phyloP scores from a whole-genome alignment of 2,888 invertebrate genomes.

The Philaethria dido region DNA sequence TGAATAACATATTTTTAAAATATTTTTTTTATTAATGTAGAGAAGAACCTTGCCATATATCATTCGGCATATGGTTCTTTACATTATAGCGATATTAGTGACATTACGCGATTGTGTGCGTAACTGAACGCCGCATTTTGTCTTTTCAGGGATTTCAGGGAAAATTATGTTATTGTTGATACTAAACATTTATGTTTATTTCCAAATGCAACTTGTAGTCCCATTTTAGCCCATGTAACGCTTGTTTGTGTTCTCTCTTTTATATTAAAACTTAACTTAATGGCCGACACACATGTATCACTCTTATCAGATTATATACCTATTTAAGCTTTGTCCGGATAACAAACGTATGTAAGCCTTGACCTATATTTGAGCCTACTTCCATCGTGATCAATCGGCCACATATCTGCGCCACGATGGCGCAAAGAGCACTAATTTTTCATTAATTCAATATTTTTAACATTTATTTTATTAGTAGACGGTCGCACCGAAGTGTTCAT shows the following conservation, averaged over 20 bases:
- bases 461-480: conserved; percentile 75
- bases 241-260: too few species aligned
- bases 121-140: not conserved
- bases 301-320: too few species aligned
- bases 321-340: too few species aligned
- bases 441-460: conserved; percentile 80
- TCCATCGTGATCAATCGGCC: not conserved
- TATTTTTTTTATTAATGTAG: not conserved
- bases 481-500: conserved; percentile 75
- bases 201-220: too few species aligned
- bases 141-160: not conserved
- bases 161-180: too few species aligned
- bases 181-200: too few species aligned
- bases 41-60: too few species aligned
- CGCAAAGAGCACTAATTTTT: conserved; percentile 59
- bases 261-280: too few species aligned
- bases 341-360: too few species aligned
- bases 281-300: too few species aligned
- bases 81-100: not conserved
- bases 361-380: not conserved
- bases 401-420: not conserved
- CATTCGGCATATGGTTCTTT: not conserved
- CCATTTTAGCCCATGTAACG: too few species aligned
- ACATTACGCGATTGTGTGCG: not conserved
- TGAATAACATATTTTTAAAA: not conserved